Percentiles rank a stretch among this genome's conserved stretches.
These are phyloP conservation scores for Drosophila algonquin DNA, from an alignment of 2,888 invertebrate species.

Conservation along the genomic window DNA sequence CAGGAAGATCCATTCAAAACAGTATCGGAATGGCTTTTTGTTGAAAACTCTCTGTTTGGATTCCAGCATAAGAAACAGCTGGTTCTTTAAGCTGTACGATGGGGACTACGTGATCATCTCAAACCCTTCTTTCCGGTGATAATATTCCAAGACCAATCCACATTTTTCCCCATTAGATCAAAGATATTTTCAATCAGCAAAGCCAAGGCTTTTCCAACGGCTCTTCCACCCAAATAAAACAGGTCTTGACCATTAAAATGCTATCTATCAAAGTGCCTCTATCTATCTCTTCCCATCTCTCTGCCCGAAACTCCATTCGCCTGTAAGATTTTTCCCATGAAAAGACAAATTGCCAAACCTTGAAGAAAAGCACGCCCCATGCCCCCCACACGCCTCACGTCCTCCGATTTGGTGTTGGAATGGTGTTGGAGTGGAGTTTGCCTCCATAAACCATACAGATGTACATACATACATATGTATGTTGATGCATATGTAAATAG, in stretches of 20 bases:
- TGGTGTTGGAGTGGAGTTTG: not conserved
- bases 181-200: conserved; percentile 4
- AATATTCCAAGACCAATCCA: not conserved
- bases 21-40: not conserved
- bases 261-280: not conserved
- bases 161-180: not conserved
- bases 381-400: not conserved
- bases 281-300: not conserved
- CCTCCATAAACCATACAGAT: conserved; percentile 43
- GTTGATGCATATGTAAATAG: conserved; percentile 66
- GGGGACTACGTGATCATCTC: no score
- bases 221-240: not conserved
- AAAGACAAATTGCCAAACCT: conserved; percentile 28
- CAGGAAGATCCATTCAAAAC: conserved; percentile 3
- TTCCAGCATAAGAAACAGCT: no score
- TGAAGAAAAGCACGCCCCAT: not conserved
- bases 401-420: not conserved
- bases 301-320: no score
- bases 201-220: not conserved
- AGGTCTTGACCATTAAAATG: not conserved
- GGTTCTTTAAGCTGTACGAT: no score
- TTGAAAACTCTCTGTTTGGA: no score
- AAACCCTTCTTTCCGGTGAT: not conserved
- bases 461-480: conserved; percentile 14
- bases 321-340: conserved; percentile 29